These are phyloP conservation scores for Xylocopa sonorina DNA, from an alignment of 1,140 invertebrate species.

Conservation along the genomic window DNA sequence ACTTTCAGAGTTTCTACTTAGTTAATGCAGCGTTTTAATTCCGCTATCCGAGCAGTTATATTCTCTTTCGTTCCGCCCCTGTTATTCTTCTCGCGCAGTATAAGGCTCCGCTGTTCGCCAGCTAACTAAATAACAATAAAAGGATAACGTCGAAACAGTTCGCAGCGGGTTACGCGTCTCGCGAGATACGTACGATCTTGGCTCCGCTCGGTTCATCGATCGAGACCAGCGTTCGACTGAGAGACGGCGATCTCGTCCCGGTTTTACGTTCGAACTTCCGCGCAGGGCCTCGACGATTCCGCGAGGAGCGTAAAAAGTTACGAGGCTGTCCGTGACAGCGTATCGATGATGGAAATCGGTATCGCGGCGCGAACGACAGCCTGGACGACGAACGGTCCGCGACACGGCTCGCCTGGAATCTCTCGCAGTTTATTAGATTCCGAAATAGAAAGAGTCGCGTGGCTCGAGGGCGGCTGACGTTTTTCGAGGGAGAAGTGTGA, in stretches of 20 bases:
- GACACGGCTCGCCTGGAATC: background rate
- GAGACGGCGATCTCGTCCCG: background rate
- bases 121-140: too few species aligned
- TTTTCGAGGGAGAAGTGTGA: too few species aligned
- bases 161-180: too few species aligned
- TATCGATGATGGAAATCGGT: constrained; percentile 22
- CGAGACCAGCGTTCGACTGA: background rate
- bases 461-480: background rate
- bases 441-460: constrained; percentile 9
- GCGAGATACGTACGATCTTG: too few species aligned
- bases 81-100: too few species aligned
- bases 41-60: background rate
- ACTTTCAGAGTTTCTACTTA: background rate
- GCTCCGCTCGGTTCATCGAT: too few species aligned
- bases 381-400: background rate
- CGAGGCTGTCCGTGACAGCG: background rate
- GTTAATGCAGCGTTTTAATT: constrained; percentile 12
- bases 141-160: too few species aligned
- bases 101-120: too few species aligned
- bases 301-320: constrained; percentile 9
- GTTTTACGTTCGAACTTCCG: background rate
- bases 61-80: background rate
- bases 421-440: background rate
- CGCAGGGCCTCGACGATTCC: background rate
- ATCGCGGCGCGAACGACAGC: background rate